Evolutionary conservation across 1,140 invertebrate species (phyloP).

Genomic region (Drosophila pallidifrons): DNA sequence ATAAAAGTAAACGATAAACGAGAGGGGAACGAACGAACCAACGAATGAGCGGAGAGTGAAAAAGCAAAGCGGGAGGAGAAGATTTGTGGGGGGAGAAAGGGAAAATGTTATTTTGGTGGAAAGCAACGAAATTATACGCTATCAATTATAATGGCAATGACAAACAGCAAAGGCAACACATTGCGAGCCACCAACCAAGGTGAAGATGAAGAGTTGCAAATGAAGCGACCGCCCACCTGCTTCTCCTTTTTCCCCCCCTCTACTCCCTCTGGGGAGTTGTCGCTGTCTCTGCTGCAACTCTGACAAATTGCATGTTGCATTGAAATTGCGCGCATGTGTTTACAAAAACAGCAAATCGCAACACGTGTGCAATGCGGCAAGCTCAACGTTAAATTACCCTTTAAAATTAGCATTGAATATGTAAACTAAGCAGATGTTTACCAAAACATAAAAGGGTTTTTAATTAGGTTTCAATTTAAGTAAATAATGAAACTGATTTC

Average conservation of each 20-base stretch:
- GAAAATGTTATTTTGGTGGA: conserved; percentile 32
- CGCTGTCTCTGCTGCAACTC: conserved; percentile 32
- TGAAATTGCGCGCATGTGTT: conserved; percentile 62
- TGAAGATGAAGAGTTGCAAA: conserved; percentile 64
- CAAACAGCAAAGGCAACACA: conserved; percentile 73
- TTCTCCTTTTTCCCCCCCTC: no score
- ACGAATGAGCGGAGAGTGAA: background rate
- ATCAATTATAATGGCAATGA: conserved; percentile 83
- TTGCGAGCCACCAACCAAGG: conserved; percentile 47
- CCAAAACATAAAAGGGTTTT: background rate
- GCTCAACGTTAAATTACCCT: conserved; percentile 23
- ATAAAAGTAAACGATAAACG: conserved; percentile 63
- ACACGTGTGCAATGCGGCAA: background rate
- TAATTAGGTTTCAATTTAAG: background rate
- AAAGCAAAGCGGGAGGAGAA: conserved; percentile 9
- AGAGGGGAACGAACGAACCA: conserved; percentile 5
- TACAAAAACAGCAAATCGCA: conserved; percentile 27
- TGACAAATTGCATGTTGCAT: conserved; percentile 64
- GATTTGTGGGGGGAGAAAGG: conserved; percentile 14
- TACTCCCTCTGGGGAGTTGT: background rate
- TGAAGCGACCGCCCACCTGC: background rate
- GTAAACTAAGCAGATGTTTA: no score
- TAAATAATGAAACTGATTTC: no score
- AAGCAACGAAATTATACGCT: conserved; percentile 75
- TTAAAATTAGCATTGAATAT: no score